Conservation (phyloP, 1,140 invertebrate genomes). For the Drosophila arawakana region DNA sequence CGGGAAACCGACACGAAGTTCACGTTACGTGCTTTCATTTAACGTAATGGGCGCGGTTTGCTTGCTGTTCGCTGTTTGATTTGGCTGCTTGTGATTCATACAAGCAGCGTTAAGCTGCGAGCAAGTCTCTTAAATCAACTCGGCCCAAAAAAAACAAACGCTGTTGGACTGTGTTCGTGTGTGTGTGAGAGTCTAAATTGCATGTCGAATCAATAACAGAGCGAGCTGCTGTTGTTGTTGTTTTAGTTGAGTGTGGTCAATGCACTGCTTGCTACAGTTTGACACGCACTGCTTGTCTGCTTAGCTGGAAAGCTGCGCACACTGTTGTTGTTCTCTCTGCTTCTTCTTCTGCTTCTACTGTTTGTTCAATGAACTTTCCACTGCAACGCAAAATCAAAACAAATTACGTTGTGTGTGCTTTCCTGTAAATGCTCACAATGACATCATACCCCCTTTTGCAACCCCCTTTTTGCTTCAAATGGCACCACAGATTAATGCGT, state of each 20-base stretch:
- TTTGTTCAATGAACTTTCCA: conserved; percentile 28
- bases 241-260: conserved; percentile 24
- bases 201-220: conserved; percentile 61
- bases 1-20: conserved; percentile 31
- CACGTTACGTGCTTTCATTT: conserved; percentile 23
- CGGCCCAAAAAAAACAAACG: conserved; percentile 51
- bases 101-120: conserved; percentile 18
- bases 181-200: conserved; percentile 8
- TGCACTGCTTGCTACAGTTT: conserved; percentile 54
- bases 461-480: conserved; percentile 5
- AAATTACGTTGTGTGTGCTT: conserved; percentile 32
- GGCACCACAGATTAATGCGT: conserved; percentile 26
- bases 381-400: conserved; percentile 48
- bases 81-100: conserved; percentile 46
- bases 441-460: conserved; percentile 34
- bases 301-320: conserved; percentile 13
- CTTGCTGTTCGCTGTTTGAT: conserved; percentile 28
- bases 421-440: conserved; percentile 23
- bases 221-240: conserved; percentile 10
- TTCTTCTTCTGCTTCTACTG: neutral
- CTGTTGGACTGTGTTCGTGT: conserved; percentile 27
- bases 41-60: conserved; percentile 47
- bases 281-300: conserved; percentile 11
- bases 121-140: conserved; percentile 44
- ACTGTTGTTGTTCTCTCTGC: neutral